Evolutionary conservation across 35 echinoderm and acorn worm species (phyloP).

Genomic region (Anneissia japonica): DNA sequence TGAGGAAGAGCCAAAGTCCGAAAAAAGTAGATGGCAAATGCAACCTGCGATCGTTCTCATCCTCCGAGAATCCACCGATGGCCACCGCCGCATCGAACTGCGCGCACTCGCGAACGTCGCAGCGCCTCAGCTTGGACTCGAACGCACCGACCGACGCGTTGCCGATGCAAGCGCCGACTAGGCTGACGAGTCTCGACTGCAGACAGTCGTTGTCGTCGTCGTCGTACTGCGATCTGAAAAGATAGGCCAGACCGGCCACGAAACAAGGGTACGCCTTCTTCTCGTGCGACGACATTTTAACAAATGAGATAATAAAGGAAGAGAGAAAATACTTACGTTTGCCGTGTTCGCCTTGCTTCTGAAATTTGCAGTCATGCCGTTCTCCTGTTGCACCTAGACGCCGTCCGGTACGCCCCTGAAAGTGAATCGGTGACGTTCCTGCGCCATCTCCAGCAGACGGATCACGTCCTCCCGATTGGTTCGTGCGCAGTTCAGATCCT

Average conservation of each 20-base stretch:
- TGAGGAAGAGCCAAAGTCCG: not conserved
- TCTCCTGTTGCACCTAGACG: not conserved
- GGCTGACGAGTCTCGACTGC: not conserved
- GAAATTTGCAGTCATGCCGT: not conserved
- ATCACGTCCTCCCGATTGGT: not conserved
- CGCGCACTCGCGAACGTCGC: not conserved
- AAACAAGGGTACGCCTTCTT: not conserved
- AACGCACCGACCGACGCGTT: not conserved
- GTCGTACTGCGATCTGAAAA: not conserved
- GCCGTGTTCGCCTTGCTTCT: not conserved
- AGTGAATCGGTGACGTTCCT: not conserved
- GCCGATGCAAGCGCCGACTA: not conserved
- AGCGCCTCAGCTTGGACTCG: not conserved
- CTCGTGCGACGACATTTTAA: not conserved
- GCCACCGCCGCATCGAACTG: not conserved
- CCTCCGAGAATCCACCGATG: not conserved
- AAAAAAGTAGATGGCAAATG: not conserved
- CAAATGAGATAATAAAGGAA: not conserved
- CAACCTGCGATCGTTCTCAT: not conserved
- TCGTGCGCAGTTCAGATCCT: not conserved
- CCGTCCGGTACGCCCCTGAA: not conserved
- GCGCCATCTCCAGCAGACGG: not conserved
- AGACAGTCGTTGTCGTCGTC: not conserved
- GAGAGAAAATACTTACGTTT: not conserved
- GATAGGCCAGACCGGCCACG: not conserved